A percentile compares a stretch with the other conserved stretches of the same genome.
Conservation (phyloP, 92 coral and sea anemone species). For the Porites lobata region DNA sequence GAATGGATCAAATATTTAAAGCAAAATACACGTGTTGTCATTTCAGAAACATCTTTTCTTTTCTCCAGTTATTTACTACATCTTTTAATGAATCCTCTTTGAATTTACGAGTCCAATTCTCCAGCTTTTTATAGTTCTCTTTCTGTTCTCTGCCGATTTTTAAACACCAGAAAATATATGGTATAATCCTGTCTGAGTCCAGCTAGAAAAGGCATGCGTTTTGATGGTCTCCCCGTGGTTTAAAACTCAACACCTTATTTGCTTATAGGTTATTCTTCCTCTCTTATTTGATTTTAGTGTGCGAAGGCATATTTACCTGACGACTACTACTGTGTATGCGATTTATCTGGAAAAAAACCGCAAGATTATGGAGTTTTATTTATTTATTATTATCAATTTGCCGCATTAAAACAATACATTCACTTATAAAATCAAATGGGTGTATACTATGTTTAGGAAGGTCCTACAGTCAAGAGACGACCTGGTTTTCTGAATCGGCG, state of each 20-base stretch:
- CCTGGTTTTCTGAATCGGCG: too few relatives aligned
- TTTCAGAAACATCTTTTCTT: neutral
- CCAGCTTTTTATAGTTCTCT: neutral
- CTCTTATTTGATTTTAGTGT: neutral
- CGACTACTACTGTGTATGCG: neutral
- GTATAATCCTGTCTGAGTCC: neutral
- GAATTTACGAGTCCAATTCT: neutral
- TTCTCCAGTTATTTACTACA: neutral
- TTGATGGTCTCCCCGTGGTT: too few relatives aligned
- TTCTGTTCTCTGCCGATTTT: neutral
- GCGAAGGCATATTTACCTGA: neutral
- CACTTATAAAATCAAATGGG: too few relatives aligned
- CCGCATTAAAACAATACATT: neutral
- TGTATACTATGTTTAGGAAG: too few relatives aligned
- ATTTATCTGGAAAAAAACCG: neutral
- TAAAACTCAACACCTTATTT: too few relatives aligned
- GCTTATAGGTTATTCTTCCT: neutral
- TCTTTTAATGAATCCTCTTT: neutral
- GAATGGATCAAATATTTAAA: neutral
- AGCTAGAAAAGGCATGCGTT: neutral
- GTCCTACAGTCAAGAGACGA: too few relatives aligned
- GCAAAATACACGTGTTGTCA: neutral
- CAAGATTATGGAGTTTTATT: neutral
- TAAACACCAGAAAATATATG: neutral
- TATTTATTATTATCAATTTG: neutral